Evolutionary conservation across 64 coral and sea anemone genomes (phyloP), one percentile per base, ranked within the genome.

Genomic region (Orbicella faveolata): DNA sequence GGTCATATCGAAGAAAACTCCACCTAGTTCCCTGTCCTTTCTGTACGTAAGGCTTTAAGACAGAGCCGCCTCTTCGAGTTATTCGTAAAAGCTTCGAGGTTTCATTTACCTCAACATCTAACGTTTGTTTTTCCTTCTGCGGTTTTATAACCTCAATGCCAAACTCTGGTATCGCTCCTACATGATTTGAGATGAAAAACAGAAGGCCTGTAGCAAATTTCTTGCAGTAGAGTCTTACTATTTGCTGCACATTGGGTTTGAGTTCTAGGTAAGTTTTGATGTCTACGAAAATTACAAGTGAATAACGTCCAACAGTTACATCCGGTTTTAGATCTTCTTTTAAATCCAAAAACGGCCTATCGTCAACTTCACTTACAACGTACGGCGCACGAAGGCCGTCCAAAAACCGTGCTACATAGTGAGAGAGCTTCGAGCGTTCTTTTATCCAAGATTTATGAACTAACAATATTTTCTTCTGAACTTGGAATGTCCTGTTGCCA

Each of bases 251-350:
- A 18, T 93, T 93, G 1, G 73, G 93, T 61, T 93, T 99, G 13
- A 99, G 94, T 19, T 90, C 89, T 25, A 99, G 83, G 72, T 95
- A 99, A 2, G 91, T 91, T 87, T 95, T 90, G 23, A 99, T 91
- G 75, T 99, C 93, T 15, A 96, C 64, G 17, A 99, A 99, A 17
- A 95, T 90, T 55, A 99, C 75, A 34, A 99, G 73, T 3, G 97
- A 93, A 57, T 99, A 99, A 75, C 77, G 90, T 19, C 90, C 97
- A 16, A 69, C 91, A 11, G 69, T 17, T 3, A 86, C 75, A 18
- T 90, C 76, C 37, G 84, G 74, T 39, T 63, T 85, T 36, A 99
- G 69, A 37, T 89, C 92, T 39, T 84, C 73, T 88, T 92, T 95
- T 12, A 99, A 61, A 52, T 96, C 88, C 14, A 89, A 81, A 19